These are phyloP conservation scores for Trialeurodes vaporariorum DNA, from an alignment of 1,140 invertebrate species.

Conservation along the genomic window DNA sequence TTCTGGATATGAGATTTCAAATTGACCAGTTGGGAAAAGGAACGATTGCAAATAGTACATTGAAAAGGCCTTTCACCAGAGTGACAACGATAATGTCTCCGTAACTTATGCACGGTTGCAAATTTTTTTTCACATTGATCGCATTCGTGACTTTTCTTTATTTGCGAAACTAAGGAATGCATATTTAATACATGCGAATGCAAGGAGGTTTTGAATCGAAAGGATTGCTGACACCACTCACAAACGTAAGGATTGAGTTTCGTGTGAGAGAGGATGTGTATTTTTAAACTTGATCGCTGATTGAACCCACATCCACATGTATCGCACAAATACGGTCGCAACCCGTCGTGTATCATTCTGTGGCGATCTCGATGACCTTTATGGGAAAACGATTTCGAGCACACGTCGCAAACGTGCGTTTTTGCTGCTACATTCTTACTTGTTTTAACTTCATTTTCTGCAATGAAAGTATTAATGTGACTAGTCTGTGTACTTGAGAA, in stretches of 20 bases:
- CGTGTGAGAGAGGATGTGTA: constrained; percentile 41
- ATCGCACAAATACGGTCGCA: constrained; percentile 49
- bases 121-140: constrained; percentile 9
- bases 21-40: not conserved
- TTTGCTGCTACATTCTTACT: not conserved
- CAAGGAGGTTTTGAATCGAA: constrained; percentile 34
- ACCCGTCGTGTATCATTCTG: constrained; percentile 48
- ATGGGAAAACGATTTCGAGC: constrained; percentile 9
- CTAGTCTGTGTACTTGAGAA: not conserved
- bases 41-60: not conserved
- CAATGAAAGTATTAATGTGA: not conserved
- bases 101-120: not conserved
- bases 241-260: constrained; percentile 40
- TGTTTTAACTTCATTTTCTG: not conserved
- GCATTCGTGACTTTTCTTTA: not conserved
- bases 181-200: constrained; percentile 5
- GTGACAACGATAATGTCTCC: not conserved
- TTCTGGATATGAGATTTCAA: not conserved
- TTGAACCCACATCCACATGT: constrained; percentile 40
- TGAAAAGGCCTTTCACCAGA: not conserved
- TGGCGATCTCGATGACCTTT: constrained; percentile 29
- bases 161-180: not conserved
- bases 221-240: constrained; percentile 37
- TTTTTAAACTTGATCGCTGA: constrained; percentile 37
- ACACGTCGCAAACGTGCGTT: constrained; percentile 1